phyloP scores from a whole-genome alignment of 2,113 vertebrate genomes.

The Glareola pratincola region DNA sequence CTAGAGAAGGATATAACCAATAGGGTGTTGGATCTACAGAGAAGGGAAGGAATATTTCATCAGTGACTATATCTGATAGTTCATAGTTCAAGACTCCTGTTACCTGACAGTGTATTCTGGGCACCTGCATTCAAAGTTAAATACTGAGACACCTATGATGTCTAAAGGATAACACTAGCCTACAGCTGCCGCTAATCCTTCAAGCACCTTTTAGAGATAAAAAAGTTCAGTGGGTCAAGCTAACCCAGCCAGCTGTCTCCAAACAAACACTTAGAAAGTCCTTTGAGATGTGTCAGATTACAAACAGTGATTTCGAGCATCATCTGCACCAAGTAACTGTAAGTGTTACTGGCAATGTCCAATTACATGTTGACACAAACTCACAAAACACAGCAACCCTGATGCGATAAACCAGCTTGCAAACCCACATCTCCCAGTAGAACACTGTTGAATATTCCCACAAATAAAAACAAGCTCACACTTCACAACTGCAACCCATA shows the following conservation, averaged over 20 bases:
- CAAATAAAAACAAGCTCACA: not conserved
- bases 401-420: not conserved
- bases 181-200: not conserved
- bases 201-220: not conserved
- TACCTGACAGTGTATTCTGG: not conserved
- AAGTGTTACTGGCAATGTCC: not conserved
- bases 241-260: not conserved
- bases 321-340: not conserved
- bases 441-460: not conserved
- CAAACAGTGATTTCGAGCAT: not conserved
- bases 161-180: not conserved
- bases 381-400: not conserved
- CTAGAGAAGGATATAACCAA: not conserved
- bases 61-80: not conserved
- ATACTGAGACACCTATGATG: not conserved
- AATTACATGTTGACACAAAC: not conserved
- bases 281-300: slow-evolving; percentile 16
- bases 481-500: not conserved
- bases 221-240: not conserved
- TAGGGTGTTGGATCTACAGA: not conserved
- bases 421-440: not conserved
- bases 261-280: not conserved
- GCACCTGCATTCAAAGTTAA: not conserved
- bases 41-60: not conserved
- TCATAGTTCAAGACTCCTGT: not conserved